Conservation (phyloP, 2,797 vertebrate genomes). For the Garrulus glandarius region DNA sequence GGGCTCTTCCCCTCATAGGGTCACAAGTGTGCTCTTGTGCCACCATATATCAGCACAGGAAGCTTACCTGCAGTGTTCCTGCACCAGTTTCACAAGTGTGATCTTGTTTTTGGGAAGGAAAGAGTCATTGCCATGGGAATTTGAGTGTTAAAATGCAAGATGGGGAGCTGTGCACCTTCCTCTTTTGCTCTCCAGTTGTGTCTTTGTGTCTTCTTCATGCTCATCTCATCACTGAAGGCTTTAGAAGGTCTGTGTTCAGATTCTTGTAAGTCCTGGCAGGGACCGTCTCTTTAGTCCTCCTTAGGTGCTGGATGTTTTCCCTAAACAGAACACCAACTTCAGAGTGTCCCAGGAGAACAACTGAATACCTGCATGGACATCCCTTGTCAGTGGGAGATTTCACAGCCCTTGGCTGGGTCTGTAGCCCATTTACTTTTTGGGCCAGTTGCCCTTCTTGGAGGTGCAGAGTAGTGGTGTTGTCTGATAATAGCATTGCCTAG, state of each 20-base stretch:
- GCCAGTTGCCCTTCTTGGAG: neutral
- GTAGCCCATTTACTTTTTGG: neutral
- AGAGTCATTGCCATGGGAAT: neutral
- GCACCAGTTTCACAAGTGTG: neutral
- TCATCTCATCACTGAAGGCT: neutral
- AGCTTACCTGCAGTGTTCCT: neutral
- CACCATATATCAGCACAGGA: neutral
- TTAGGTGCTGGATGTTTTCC: neutral
- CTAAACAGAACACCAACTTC: neutral
- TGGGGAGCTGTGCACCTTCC: neutral
- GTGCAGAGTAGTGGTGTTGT: neutral
- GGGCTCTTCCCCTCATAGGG: neutral
- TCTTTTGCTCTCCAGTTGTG: neutral
- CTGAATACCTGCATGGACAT: neutral
- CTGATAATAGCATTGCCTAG: neutral
- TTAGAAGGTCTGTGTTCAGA: neutral
- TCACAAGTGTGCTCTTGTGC: neutral
- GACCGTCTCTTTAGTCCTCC: neutral
- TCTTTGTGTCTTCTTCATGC: neutral
- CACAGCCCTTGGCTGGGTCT: neutral
- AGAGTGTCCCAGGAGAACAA: neutral
- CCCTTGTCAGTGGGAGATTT: neutral
- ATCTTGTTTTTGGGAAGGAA: neutral
- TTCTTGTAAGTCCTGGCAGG: neutral
- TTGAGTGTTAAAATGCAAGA: neutral